Evolutionary conservation across 1,140 invertebrate species (phyloP).

Genomic region (Gonioctena quinquepunctata): DNA sequence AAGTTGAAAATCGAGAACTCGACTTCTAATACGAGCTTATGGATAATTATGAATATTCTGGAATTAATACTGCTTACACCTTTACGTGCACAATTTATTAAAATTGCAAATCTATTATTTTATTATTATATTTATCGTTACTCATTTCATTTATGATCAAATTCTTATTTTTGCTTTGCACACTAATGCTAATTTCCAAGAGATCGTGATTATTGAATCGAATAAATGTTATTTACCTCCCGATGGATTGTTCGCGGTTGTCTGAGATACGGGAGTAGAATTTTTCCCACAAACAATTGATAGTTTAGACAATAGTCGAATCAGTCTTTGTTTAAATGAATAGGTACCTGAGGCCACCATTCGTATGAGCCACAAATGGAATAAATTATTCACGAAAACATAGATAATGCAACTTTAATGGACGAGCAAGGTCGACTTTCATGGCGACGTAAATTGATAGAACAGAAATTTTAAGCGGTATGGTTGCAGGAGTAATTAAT

Average conservation of each 20-base stretch:
- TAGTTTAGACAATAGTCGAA: not conserved
- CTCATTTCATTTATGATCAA: not conserved
- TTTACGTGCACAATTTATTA: not conserved
- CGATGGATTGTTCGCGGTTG: not conserved
- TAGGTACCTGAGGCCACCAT: not conserved
- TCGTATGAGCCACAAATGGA: not conserved
- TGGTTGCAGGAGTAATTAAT: not conserved
- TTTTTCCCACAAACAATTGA: not conserved
- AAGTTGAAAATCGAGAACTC: no score
- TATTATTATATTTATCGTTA: not conserved
- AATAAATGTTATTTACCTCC: not conserved
- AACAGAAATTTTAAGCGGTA: not conserved
- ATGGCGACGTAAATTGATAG: not conserved
- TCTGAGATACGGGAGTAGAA: not conserved
- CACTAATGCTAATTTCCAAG: not conserved
- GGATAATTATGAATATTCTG: no score
- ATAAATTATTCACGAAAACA: conserved; percentile 6
- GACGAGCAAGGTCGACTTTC: conserved; percentile 1
- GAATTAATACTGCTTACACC: no score
- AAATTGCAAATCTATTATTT: not conserved
- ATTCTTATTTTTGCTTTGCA: not conserved
- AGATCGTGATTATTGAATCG: not conserved
- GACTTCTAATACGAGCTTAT: no score
- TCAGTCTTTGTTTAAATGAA: not conserved
- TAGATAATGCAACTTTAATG: conserved; percentile 16